Evolutionary conservation across 1,140 invertebrate genomes (phyloP), one percentile per base, ranked within the genome.

Genomic region (Drosophila nigromelanica): DNA sequence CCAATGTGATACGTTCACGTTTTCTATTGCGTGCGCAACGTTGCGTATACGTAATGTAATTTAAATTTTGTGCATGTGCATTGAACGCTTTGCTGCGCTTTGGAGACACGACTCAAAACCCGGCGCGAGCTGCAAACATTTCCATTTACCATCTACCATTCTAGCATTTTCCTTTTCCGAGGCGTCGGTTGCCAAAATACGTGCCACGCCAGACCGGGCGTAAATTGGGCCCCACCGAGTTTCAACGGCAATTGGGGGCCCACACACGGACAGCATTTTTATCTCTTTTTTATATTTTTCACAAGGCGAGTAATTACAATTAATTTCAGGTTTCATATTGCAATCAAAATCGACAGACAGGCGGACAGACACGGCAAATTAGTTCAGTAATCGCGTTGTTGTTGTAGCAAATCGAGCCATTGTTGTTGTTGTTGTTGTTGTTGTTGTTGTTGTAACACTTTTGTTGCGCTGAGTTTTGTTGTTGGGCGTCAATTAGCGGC

Each of bases 21-120:
- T 78, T 76, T 76, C 51, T 58, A 77, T 77, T 70, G 27, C 62
- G 43, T 73, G 78, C 40, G 60, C 83, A 86, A 55, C 75, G 75
- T 73, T 82, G 78, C 82, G 82, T 86, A 86, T 86, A 87, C 82
- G 82, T 87, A 86, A 86, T 86, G 75, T 54, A 71, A 87, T 86
- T 86, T 87, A 63, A 87, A 85, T 86, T 77, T 78, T 86, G 69
- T 87, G 82, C 81, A 87, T 81, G 82, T 86, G 82, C 82, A 86
- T 43, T 78, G 58, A 58, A 67, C 59, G 63, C 55, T 71, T 55
- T 73, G 56, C 55, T 77, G 78, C 63, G 62, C 74, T 68, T 58
- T 67, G 50, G 35, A 33, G 18, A 45, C 47, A 45, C 47, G 47
- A 47, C 43, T 8, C 18, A 14, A 21, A 18, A 12, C 21, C 24